A percentile compares a stretch with the other conserved stretches of the same genome.
Conservation (phyloP, 1,140 invertebrate species). For the Dendroctonus ponderosae region DNA sequence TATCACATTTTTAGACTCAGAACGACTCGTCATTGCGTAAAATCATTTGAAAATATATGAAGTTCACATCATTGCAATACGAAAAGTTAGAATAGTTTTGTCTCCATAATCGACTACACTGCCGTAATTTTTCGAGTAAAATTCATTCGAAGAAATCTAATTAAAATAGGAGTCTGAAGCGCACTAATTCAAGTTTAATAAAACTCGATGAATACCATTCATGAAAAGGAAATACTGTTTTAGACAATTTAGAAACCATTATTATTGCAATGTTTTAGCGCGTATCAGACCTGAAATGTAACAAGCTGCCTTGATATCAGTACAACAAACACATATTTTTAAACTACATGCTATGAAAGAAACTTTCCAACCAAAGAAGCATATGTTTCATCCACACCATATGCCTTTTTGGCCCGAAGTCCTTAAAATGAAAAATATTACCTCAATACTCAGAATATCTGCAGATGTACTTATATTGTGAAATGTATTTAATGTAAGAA, state of each 20-base stretch:
- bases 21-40: slow-evolving; percentile 9
- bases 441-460: slow-evolving; percentile 53
- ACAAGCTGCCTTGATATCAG: slow-evolving; percentile 53
- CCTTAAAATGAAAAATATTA: slow-evolving; percentile 47
- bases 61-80: background rate
- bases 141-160: no score
- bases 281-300: slow-evolving; percentile 37
- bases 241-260: no score
- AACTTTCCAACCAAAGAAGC: slow-evolving; percentile 16
- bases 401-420: slow-evolving; percentile 11
- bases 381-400: background rate
- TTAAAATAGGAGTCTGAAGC: no score
- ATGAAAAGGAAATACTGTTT: no score
- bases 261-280: no score
- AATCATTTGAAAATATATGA: background rate
- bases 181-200: no score
- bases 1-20: slow-evolving; percentile 28
- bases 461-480: slow-evolving; percentile 53
- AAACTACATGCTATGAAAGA: slow-evolving; percentile 43
- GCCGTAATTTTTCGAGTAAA: slow-evolving; percentile 17
- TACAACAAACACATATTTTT: slow-evolving; percentile 49
- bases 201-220: no score
- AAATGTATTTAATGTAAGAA: slow-evolving; percentile 49
- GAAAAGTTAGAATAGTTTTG: slow-evolving; percentile 26
- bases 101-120: slow-evolving; percentile 13